phyloP scores from a whole-genome alignment of 2,888 invertebrate genomes.

The Noctua janthina region DNA sequence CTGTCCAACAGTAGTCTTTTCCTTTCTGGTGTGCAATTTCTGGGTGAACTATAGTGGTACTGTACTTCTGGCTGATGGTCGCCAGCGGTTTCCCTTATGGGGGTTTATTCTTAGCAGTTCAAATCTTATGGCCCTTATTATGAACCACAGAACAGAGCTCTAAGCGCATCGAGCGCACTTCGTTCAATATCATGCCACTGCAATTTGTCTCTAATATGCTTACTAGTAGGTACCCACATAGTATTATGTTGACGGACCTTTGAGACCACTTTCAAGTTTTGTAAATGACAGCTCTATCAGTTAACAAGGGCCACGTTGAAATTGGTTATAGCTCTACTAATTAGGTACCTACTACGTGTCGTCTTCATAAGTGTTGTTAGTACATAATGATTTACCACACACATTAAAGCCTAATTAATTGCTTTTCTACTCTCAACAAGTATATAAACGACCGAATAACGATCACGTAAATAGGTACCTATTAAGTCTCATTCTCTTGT shows the following conservation, averaged over 20 bases:
- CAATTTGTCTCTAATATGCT: background rate
- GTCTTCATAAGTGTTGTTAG: background rate
- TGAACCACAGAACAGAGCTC: background rate
- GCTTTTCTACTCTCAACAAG: background rate
- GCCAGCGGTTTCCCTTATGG: background rate
- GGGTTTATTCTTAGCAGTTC: background rate
- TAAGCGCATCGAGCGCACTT: background rate
- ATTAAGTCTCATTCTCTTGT: background rate
- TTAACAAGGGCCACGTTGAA: background rate
- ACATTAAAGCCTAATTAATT: background rate
- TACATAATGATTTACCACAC: background rate
- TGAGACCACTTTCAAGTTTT: background rate
- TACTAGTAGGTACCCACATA: background rate
- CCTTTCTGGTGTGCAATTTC: background rate
- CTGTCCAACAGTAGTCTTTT: background rate
- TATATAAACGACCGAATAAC: background rate
- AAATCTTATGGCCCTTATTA: background rate
- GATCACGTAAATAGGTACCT: background rate
- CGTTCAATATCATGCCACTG: background rate
- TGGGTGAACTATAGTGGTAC: background rate
- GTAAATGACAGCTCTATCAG: background rate
- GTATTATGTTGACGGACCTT: background rate
- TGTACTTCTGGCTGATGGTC: background rate
- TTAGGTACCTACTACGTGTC: background rate
- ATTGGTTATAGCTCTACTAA: background rate